phyloP scores from a whole-genome alignment of 2,113 vertebrate species.

The Naja naja region DNA sequence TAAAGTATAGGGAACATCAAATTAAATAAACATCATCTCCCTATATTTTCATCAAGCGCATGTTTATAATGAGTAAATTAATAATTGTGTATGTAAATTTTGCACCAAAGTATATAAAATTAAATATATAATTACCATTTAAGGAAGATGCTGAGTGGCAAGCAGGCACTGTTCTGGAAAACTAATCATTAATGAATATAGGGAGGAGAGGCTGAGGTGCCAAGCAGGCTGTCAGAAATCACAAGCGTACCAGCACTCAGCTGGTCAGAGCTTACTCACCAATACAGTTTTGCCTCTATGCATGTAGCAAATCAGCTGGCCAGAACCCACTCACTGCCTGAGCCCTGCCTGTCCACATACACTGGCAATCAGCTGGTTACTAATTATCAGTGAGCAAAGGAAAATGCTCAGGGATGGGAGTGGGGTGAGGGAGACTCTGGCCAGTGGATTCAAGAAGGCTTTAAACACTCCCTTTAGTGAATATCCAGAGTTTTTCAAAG shows the following conservation, averaged over 20 bases:
- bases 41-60: background rate
- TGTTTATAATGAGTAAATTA: background rate
- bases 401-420: background rate
- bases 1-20: background rate
- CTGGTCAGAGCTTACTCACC: background rate
- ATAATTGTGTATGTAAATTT: background rate
- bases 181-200: background rate
- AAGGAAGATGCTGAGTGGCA: background rate
- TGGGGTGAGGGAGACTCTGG: background rate
- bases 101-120: background rate
- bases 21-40: background rate
- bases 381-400: background rate
- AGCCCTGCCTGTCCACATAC: background rate
- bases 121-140: background rate
- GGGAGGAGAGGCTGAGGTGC: background rate
- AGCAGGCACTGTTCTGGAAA: background rate
- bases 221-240: background rate
- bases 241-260: background rate
- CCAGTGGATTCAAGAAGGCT: background rate
- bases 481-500: background rate
- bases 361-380: background rate
- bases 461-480: background rate
- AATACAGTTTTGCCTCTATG: background rate
- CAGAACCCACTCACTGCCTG: background rate
- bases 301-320: background rate